Evolutionary conservation across 2,888 invertebrate species (phyloP).

Genomic region (Volucella zonaria): DNA sequence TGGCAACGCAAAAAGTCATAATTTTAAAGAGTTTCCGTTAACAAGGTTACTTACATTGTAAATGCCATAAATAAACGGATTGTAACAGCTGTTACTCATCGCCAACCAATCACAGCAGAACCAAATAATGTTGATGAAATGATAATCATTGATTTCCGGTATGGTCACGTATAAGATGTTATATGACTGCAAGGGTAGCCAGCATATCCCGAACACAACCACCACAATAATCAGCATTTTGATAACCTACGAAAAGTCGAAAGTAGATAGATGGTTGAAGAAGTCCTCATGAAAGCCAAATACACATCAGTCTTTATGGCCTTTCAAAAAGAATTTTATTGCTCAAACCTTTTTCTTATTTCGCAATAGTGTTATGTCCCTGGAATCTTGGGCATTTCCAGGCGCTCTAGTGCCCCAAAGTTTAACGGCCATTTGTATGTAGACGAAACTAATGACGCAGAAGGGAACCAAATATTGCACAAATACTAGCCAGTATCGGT

Average conservation of each 20-base stretch:
- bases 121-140: slow-evolving; percentile 92
- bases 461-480: slow-evolving; percentile 91
- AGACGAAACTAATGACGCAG: slow-evolving; percentile 91
- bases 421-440: slow-evolving; percentile 89
- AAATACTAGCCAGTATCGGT: slow-evolving; percentile 83
- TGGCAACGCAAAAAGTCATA: too few relatives aligned
- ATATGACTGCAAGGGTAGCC: slow-evolving; percentile 91
- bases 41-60: slow-evolving; percentile 88
- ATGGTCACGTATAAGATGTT: slow-evolving; percentile 88
- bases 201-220: slow-evolving; percentile 90
- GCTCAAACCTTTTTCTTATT: slow-evolving; percentile 91
- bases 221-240: slow-evolving; percentile 95
- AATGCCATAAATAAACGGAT: slow-evolving; percentile 94
- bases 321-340: slow-evolving; percentile 76
- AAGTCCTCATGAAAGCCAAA: not conserved
- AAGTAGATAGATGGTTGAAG: not conserved
- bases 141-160: slow-evolving; percentile 88
- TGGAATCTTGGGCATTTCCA: slow-evolving; percentile 89
- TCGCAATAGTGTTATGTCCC: slow-evolving; percentile 90
- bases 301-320: not conserved
- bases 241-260: slow-evolving; percentile 86
- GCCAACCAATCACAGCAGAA: slow-evolving; percentile 94
- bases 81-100: slow-evolving; percentile 95
- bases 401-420: slow-evolving; percentile 92
- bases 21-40: not conserved